Base-by-base conservation (phyloP, 2,113 vertebrate genomes). In the Neofelis nebulosa region DNA sequence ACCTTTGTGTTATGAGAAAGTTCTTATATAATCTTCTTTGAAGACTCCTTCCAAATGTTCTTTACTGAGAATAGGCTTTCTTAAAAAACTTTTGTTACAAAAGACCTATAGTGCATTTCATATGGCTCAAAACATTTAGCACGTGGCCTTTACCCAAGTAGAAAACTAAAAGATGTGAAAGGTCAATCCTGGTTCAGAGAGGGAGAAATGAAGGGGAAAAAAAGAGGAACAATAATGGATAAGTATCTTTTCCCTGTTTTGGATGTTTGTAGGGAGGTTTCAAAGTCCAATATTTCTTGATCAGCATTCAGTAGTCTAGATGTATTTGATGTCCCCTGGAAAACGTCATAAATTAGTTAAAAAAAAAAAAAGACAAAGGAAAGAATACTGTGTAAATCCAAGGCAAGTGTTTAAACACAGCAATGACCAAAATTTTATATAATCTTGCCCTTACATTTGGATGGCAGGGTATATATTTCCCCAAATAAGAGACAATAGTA, bases 251-350 rank as follows among this genome's bases (percentile, higher is more conserved):
- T 85, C 27, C 11, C 29, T 78, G 6, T 69, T 96, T 90, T 33
- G 2, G 29, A 76, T 95, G 7, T 96, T 90, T 95, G 9, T 76
- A 25, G 25, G 86, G 29, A 96, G 1, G 14, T 80, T 71, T 95
- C n/a, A 88, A 93, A 84, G 10, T 31, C 41, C 9, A 89, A 4
- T 66, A 89, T 88, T 68, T 91, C 41, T 76, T 45, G 55, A 79
- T 3, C 50, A 83, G 52, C 31, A 66, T 52, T 65, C 5, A 80
- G 0, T 90, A 36, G 4, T 84, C 13, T 91, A 82, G 9, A 48
- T 92, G 2, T 48, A 78, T 91, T 88, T 66, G 12, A 33, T 89
- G 9, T 52, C 5, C 29, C 9, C 33, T 74, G 4, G 9, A 82
- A 95, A 91, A 5, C 5, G 15, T 92, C n/a, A 88, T 23, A 90